Base-by-base conservation (phyloP, 92 coral and sea anemone species). In the Paramuricea clavata region DNA sequence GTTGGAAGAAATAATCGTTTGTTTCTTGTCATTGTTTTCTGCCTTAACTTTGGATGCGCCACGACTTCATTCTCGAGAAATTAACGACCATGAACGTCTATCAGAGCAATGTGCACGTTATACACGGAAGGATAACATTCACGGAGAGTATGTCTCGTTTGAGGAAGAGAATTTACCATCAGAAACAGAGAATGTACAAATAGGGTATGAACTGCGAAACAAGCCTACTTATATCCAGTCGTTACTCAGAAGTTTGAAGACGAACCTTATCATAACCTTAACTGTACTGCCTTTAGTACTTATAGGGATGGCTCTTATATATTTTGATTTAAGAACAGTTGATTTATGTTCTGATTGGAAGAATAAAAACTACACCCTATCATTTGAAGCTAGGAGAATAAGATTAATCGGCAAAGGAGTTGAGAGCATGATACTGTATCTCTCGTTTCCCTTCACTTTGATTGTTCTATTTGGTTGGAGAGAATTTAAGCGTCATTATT, bases 261-360 rank as follows among this genome's bases (percentile, higher is more conserved):
- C 6, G 4, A 64, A 15, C 10, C 33, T 64, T 33, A 26, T 15
- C 11, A 64, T 64, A 1, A 64, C 33, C 33, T 3, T 64, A 9
- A 27, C 33, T 1, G 71, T 23, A 11, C 10, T 70, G 1, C 44
- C 76, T 21, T 39, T 70, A 13, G 76, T 22, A 13, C 9, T 13
- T 10, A 11, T 70, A 7, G 44, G 44, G 11, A 39, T 39, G 26
- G 26, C 27, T 34, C 27, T 34, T 21, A 21, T 39, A 16, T 70
- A 70, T n/a, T 21, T 70, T 70, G 49, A 70, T 34, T n/a, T 70
- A 10, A 32, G 49, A 21, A 70, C 76, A 30, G 25, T 6, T 2
- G 49, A 70, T 34, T 70, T 70, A 39, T 70, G 76, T 21, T 54
- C 27, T 54, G 25, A 10, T 3, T 70, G 76, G 76, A 6, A 7